Base-by-base conservation (phyloP, 2,888 invertebrate genomes). In the Meghimatium bilineatum region DNA sequence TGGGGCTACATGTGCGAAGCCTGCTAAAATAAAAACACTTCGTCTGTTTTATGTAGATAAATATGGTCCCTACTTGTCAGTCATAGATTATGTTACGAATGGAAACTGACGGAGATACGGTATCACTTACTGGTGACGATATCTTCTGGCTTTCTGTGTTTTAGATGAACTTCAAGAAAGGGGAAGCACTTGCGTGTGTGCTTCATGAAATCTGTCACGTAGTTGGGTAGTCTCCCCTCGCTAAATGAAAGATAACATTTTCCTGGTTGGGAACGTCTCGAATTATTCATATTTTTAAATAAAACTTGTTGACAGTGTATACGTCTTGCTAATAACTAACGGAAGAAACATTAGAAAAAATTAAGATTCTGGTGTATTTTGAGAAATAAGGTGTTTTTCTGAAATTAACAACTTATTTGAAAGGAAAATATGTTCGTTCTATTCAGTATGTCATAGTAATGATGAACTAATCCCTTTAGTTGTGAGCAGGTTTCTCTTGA, bases 201-300 rank as follows among this genome's bases (percentile, higher is more conserved):
- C 29, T 71, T 71, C 71, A 71, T 71, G 71, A 71, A 36, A 36
- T 5, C 38, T 38, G 71, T 71, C 71, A 71, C 71, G 71, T 71
- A 71, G 71, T 36, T 20, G 36, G 71, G 71, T 71, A 71, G 36
- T 34, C 29, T 71, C 71, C 36, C 38, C 17, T 71, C 36, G 71
- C 2, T 36, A 36, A 38, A 17, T 10, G 71, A 2, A 5, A 71
- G 71, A 71, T 71, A 71, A 34, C 34, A 5, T 20, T 20, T 3
- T 23, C 34, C 3, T 1, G 34, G 26, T 36, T 10, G 20, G 17
- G 36, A n/a, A 71, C 5, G 36, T 20, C 17, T 12, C 71, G 71
- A 71, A 71, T 71, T 34, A 71, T 8, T 23, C 6, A 38, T 71
- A 36, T 38, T 71, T 1, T 34, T 20, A 44, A n/a, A n/a, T 44